Evolutionary conservation across 1,140 invertebrate species (phyloP).

Genomic region (Diorhabda carinulata): DNA sequence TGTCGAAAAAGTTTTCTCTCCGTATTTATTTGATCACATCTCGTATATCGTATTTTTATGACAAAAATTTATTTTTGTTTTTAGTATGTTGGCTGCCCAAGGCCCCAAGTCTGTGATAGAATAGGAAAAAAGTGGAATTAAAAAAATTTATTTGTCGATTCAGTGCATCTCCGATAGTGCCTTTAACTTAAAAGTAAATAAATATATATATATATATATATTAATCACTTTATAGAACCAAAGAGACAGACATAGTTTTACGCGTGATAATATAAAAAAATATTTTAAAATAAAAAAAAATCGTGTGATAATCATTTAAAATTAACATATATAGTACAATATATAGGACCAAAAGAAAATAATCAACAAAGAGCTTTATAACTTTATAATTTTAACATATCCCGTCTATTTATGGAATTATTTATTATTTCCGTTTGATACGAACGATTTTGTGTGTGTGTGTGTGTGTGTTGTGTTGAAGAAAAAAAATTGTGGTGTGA

Average conservation of each 20-base stretch:
- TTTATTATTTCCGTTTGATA: neutral
- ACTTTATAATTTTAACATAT: neutral
- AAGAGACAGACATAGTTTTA: slow-evolving; percentile 10
- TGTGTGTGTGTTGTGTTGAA: neutral
- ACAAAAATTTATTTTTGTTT: neutral
- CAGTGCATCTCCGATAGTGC: slow-evolving; percentile 16
- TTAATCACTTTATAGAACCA: slow-evolving; percentile 15
- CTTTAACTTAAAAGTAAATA: neutral
- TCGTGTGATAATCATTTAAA: slow-evolving; percentile 14
- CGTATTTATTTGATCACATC: too few relatives aligned
- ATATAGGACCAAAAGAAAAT: slow-evolving; percentile 12
- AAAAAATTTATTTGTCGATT: slow-evolving; percentile 12
- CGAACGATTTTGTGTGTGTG: neutral
- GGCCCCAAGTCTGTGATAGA: slow-evolving; percentile 17
- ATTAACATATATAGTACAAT: slow-evolving; percentile 11
- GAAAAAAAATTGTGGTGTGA: neutral
- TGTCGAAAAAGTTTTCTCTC: too few relatives aligned
- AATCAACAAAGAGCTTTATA: slow-evolving; percentile 6
- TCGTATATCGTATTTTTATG: too few relatives aligned
- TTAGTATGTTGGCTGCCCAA: slow-evolving; percentile 8
- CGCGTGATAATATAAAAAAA: slow-evolving; percentile 13
- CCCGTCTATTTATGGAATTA: neutral
- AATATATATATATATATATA: neutral
- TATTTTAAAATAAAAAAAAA: slow-evolving; percentile 2
- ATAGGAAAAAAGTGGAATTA: slow-evolving; percentile 10